Evolutionary conservation across 2,113 vertebrate species (phyloP), one percentile per base, ranked within the genome.

Genomic region (Cephalopholis sonnerati): DNA sequence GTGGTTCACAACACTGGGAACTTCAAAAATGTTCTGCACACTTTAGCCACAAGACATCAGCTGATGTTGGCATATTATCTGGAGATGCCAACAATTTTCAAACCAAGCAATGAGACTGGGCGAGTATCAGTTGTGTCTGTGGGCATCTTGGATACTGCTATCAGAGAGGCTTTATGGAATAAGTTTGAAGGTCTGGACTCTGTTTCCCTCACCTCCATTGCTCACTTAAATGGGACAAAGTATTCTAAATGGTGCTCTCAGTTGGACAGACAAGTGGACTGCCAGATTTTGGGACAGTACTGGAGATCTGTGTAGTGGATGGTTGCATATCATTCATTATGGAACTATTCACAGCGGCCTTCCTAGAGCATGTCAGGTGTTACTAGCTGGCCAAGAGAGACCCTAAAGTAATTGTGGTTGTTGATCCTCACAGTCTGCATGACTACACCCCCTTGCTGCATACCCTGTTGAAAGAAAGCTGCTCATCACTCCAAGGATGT

Each of bases 51-150:
- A 29, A 29, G 29, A 29, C 29, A 29, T 29, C 29, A 29, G 29
- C 29, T 29, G 29, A 29, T 29, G 29, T 29, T 29, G 29, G 4
- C 29, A 68, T 70, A 86, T 76, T 84, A 84, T 63, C 13, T 84
- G 17, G 83, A 83, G 12, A 86, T 89, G 85, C 83, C 79, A 70
- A 82, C 9, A 4, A 41, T 86, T 84, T 91, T 87, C 20, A 91
- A 29, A 89, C 75, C 73, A 53, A 20, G 1, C 53, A 65, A 55
- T 11, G 73, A 79, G 29, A 81, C 66, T 73, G 74, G 59, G 15
- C 16, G n/a, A 5, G 70, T 85, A 32, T 82, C 87, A 39, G 36
- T 25, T 77, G 66, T 88, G 17, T 78, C 22, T 57, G 46, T 81
- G 58, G 58, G 51, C 18, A 74, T 87, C 64, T 83, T 89, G 27